Evolutionary conservation across 2,888 invertebrate genomes (phyloP).

Genomic region (Leptinotarsa juncta): DNA sequence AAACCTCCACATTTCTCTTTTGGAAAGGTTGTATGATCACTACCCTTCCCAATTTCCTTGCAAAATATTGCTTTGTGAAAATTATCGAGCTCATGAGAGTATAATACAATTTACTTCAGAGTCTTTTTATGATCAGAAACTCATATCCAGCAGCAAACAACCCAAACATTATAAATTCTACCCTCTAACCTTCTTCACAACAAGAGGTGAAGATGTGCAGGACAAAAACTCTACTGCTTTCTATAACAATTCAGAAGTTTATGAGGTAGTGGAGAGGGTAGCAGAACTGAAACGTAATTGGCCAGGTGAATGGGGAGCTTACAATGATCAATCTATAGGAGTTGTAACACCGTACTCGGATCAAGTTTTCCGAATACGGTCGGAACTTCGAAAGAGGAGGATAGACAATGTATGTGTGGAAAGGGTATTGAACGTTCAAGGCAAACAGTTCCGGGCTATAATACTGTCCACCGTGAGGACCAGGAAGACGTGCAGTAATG

Average conservation of each 20-base stretch:
- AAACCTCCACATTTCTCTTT: slow-evolving; percentile 77
- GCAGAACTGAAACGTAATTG: slow-evolving; percentile 78
- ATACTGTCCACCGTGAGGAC: slow-evolving; percentile 85
- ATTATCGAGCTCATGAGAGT: slow-evolving; percentile 85
- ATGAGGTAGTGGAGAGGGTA: slow-evolving; percentile 82
- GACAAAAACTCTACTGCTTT: slow-evolving; percentile 83
- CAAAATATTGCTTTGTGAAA: slow-evolving; percentile 83
- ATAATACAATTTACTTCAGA: slow-evolving; percentile 86
- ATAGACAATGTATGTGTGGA: slow-evolving; percentile 84
- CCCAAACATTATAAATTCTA: slow-evolving; percentile 77
- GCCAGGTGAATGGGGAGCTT: slow-evolving; percentile 81
- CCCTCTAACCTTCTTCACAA: slow-evolving; percentile 84
- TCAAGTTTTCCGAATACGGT: slow-evolving; percentile 80
- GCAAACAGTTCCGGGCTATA: slow-evolving; percentile 84
- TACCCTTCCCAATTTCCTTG: slow-evolving; percentile 80
- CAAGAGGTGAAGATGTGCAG: slow-evolving; percentile 83
- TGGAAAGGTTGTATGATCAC: slow-evolving; percentile 82
- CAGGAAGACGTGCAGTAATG: slow-evolving; percentile 74
- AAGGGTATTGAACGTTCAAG: slow-evolving; percentile 86
- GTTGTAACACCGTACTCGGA: slow-evolving; percentile 89
- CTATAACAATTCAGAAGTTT: slow-evolving; percentile 81
- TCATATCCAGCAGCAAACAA: slow-evolving; percentile 79
- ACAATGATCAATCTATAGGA: slow-evolving; percentile 82
- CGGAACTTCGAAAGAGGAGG: slow-evolving; percentile 78
- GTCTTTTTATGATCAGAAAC: slow-evolving; percentile 82